Conservation (phyloP, 1,140 invertebrate genomes). For the Oncopodura yosiiana region DNA sequence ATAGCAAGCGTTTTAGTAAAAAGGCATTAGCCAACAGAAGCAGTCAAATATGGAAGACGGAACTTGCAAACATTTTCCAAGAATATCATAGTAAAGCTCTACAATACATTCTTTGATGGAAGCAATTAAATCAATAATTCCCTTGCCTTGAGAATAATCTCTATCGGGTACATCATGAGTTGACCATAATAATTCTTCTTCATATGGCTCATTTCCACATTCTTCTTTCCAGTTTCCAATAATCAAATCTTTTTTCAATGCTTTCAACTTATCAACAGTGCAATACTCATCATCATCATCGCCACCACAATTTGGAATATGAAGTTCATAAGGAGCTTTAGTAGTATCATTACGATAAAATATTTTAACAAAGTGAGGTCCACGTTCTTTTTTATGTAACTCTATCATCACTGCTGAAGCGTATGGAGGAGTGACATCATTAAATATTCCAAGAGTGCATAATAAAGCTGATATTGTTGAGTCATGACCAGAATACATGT, state of each 20-base stretch:
- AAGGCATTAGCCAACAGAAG: too few species aligned
- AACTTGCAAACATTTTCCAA: too few species aligned
- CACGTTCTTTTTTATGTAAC: constrained; percentile 8
- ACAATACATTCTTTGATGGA: too few species aligned
- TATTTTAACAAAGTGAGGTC: constrained; percentile 12
- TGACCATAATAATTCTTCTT: too few species aligned
- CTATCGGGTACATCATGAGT: too few species aligned
- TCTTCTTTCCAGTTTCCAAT: constrained; percentile 3
- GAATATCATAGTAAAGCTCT: too few species aligned
- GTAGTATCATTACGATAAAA: constrained; percentile 21
- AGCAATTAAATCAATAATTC: too few species aligned
- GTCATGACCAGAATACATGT: not conserved
- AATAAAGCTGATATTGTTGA: not conserved
- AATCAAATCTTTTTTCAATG: not conserved
- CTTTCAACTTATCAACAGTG: not conserved
- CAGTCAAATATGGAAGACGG: too few species aligned
- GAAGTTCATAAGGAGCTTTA: constrained; percentile 1
- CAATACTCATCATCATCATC: too few species aligned
- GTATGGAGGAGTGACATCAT: constrained; percentile 6
- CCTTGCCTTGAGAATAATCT: too few species aligned
- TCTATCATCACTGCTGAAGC: constrained; percentile 23
- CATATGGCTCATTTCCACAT: too few species aligned
- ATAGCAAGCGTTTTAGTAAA: too few species aligned
- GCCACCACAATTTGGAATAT: constrained; percentile 13
- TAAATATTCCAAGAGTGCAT: not conserved